phyloP scores from a whole-genome alignment of 2,113 vertebrate genomes.

The Coregonus clupeaformis region DNA sequence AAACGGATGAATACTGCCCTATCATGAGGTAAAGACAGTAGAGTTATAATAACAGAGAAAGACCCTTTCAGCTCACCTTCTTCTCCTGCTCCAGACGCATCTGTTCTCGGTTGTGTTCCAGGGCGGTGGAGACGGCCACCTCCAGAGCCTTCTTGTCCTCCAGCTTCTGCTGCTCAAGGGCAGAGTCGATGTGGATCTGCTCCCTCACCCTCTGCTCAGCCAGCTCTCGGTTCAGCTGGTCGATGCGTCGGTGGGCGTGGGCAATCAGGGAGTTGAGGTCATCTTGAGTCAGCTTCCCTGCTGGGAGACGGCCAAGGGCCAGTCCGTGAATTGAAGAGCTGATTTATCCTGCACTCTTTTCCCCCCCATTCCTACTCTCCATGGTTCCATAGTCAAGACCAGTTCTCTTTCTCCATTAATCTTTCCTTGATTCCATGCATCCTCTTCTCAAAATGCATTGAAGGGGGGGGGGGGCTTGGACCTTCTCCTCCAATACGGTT shows the following conservation, averaged over 20 bases:
- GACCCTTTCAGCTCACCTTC: slow-evolving; percentile 74
- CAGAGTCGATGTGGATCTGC: slow-evolving; percentile 84
- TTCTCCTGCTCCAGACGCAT: slow-evolving; percentile 84
- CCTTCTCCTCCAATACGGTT: too few species aligned
- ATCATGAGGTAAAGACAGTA: too few species aligned
- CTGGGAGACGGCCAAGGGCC: slow-evolving; percentile 56
- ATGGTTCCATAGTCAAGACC: too few species aligned
- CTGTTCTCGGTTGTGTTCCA: slow-evolving; percentile 81
- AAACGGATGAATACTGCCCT: too few species aligned
- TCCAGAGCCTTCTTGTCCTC: slow-evolving; percentile 84
- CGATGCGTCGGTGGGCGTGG: slow-evolving; percentile 92
- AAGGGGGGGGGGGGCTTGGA: too few species aligned
- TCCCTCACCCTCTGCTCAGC: slow-evolving; percentile 88
- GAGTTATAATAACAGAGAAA: too few species aligned
- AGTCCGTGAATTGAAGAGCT: neutral
- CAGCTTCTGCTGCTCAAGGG: slow-evolving; percentile 86
- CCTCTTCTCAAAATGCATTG: too few species aligned
- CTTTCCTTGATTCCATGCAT: neutral
- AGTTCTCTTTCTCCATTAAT: too few species aligned
- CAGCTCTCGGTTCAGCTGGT: slow-evolving; percentile 88
- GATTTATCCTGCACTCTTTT: too few species aligned
- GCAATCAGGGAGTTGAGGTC: slow-evolving; percentile 93
- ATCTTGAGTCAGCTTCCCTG: slow-evolving; percentile 83
- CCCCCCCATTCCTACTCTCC: too few species aligned
- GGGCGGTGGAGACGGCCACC: slow-evolving; percentile 75